These are phyloP conservation scores for Aphidoletes aphidimyza DNA, from an alignment of 2,888 invertebrate species.

Conservation along the genomic window DNA sequence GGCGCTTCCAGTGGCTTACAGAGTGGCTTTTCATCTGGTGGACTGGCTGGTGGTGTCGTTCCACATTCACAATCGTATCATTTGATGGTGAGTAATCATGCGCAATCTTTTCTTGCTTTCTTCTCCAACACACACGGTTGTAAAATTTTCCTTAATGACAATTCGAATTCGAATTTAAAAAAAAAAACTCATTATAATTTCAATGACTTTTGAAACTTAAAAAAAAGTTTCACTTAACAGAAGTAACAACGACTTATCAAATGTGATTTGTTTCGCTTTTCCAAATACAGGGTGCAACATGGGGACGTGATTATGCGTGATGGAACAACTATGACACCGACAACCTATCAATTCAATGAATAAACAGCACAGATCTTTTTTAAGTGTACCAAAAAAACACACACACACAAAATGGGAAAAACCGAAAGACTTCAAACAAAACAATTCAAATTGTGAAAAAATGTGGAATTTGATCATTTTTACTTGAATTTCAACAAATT, in stretches of 20 bases:
- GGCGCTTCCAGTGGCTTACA: slow-evolving; percentile 71
- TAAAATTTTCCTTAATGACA: background rate
- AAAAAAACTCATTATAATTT: no score
- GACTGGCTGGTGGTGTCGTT: slow-evolving; percentile 72
- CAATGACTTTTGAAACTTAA: no score
- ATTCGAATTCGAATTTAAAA: no score
- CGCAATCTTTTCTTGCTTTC: background rate
- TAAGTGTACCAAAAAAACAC: slow-evolving; percentile 9
- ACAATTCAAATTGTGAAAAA: slow-evolving; percentile 1
- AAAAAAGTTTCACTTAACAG: background rate
- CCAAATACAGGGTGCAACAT: slow-evolving; percentile 80
- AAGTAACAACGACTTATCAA: background rate
- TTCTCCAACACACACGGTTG: background rate
- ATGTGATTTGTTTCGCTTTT: background rate
- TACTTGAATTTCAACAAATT: background rate
- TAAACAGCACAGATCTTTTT: background rate
- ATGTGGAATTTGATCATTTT: slow-evolving; percentile 15
- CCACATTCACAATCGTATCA: slow-evolving; percentile 76
- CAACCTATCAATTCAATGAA: background rate
- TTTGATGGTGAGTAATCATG: slow-evolving; percentile 70
- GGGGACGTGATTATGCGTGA: slow-evolving; percentile 95
- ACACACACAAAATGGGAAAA: background rate
- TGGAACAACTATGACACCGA: slow-evolving; percentile 65
- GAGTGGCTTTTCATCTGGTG: slow-evolving; percentile 72
- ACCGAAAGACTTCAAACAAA: background rate